Conservation (phyloP, 2,113 vertebrate genomes). For the Atherinomorus stipes region DNA sequence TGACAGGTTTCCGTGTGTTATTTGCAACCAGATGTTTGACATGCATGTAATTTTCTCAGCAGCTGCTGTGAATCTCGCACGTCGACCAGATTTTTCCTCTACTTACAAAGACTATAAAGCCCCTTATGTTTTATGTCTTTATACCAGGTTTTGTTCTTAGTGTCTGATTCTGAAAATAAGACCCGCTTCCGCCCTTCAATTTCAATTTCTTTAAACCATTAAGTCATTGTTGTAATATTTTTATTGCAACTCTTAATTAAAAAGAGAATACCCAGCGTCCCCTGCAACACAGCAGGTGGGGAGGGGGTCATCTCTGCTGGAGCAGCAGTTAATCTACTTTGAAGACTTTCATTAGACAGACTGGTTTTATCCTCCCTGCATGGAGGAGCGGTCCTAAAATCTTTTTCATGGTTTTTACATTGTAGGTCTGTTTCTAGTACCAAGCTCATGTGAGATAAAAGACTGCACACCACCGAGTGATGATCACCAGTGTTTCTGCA, state of each 20-base stretch:
- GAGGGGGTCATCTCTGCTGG: slow-evolving; percentile 27
- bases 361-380: not conserved
- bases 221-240: not conserved
- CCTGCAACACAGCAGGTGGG: slow-evolving; percentile 12
- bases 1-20: not conserved
- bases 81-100: too few relatives aligned
- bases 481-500: too few relatives aligned
- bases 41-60: too few relatives aligned
- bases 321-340: slow-evolving; percentile 43
- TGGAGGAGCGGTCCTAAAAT: not conserved
- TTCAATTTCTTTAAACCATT: slow-evolving; percentile 7
- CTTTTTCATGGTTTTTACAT: not conserved
- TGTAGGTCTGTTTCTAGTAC: not conserved
- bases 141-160: not conserved
- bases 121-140: too few relatives aligned
- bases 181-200: not conserved
- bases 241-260: slow-evolving; percentile 7
- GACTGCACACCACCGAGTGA: not conserved
- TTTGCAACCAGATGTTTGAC: not conserved
- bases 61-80: too few relatives aligned
- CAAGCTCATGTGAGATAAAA: not conserved
- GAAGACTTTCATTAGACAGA: slow-evolving; percentile 37
- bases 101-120: too few relatives aligned
- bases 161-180: not conserved
- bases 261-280: slow-evolving; percentile 9